Conservation (phyloP, 1,140 invertebrate genomes). For the Yoshiicerus persimilis region DNA sequence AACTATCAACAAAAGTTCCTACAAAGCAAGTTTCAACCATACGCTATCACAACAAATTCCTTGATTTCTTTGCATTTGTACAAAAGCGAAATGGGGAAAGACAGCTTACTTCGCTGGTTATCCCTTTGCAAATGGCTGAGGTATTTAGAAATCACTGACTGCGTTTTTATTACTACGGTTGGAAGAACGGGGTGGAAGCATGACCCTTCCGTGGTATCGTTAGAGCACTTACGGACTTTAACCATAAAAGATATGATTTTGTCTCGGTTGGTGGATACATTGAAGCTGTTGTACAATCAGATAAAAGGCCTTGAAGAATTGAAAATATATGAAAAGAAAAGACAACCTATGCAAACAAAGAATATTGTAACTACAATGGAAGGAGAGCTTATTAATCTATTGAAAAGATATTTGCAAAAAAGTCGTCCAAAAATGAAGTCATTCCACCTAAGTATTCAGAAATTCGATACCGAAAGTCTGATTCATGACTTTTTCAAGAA, state of each 20-base stretch:
- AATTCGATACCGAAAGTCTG: background rate
- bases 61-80: background rate
- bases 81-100: conserved; percentile 9
- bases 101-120: background rate
- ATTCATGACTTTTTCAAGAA: background rate
- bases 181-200: background rate
- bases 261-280: background rate
- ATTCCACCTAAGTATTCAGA: background rate
- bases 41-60: background rate
- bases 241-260: background rate
- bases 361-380: background rate
- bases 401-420: background rate
- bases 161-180: background rate
- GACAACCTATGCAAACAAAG: background rate
- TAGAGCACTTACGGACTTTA: background rate
- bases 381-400: background rate
- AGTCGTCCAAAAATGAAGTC: background rate
- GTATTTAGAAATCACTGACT: background rate
- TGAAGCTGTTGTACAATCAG: background rate
- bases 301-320: background rate
- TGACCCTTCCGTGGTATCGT: background rate
- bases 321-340: background rate
- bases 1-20: background rate
- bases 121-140: background rate
- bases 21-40: background rate